Conservation (phyloP, 64 coral and sea anemone genomes). For the Catalaphyllia jardinei region DNA sequence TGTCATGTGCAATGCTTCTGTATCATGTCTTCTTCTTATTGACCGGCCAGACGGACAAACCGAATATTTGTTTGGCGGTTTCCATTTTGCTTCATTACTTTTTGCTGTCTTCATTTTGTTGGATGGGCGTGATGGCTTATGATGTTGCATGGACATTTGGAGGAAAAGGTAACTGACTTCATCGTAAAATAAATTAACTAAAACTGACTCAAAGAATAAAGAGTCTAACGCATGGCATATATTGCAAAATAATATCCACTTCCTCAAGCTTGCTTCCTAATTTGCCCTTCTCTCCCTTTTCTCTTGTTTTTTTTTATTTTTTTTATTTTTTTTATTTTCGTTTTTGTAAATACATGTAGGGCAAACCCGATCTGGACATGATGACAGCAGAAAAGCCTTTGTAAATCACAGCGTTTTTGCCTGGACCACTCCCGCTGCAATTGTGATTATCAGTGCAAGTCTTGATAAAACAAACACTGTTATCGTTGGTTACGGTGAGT, state of each 20-base stretch:
- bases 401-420: neutral
- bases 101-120: constrained; percentile 20
- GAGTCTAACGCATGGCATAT: too few relatives aligned
- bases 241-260: too few relatives aligned
- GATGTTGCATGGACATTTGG: constrained; percentile 25
- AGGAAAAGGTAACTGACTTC: neutral
- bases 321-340: too few relatives aligned
- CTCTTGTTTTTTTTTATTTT: too few relatives aligned
- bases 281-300: too few relatives aligned
- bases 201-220: too few relatives aligned
- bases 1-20: constrained; percentile 5
- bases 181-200: too few relatives aligned
- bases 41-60: neutral
- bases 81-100: constrained; percentile 23
- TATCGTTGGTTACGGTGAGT: constrained; percentile 15
- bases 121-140: constrained; percentile 36
- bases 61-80: neutral
- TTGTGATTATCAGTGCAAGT: neutral
- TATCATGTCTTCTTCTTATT: constrained; percentile 9
- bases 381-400: neutral
- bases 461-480: neutral
- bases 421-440: neutral
- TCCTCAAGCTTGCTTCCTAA: too few relatives aligned
- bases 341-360: neutral
- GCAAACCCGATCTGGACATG: neutral